phyloP scores from a whole-genome alignment of 2,888 invertebrate genomes.

The Himalopsyche anomala region DNA sequence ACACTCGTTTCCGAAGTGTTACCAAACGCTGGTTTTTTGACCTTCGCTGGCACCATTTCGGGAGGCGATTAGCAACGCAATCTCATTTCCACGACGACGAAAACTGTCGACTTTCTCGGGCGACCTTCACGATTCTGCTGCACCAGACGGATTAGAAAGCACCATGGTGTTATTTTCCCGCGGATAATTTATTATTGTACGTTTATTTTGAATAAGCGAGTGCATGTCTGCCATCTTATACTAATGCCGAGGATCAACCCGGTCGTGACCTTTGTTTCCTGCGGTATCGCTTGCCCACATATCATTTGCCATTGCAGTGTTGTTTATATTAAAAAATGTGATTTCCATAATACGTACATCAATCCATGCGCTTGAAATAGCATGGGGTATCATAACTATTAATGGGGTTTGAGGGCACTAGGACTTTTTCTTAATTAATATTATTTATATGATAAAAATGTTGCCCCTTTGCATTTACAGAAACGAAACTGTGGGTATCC shows the following conservation, averaged over 20 bases:
- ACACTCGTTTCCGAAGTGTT: neutral
- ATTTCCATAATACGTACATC: too few relatives aligned
- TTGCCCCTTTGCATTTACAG: too few relatives aligned
- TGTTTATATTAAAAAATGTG: too few relatives aligned
- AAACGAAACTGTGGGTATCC: too few relatives aligned
- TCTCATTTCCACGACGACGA: constrained; percentile 10
- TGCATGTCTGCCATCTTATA: too few relatives aligned
- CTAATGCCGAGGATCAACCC: neutral
- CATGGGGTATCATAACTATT: too few relatives aligned
- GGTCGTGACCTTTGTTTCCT: constrained; percentile 13
- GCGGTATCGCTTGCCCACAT: neutral
- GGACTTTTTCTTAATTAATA: too few relatives aligned
- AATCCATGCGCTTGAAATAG: too few relatives aligned
- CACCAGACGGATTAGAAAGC: neutral
- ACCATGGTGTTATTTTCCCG: neutral
- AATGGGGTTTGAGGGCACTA: too few relatives aligned
- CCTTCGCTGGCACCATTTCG: constrained; percentile 5
- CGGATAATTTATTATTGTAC: neutral
- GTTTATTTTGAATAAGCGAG: neutral
- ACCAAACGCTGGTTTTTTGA: constrained; percentile 20
- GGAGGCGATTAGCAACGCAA: neutral
- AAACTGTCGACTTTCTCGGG: constrained; percentile 14
- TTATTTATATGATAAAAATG: too few relatives aligned
- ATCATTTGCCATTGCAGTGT: too few relatives aligned
- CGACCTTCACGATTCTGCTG: neutral